Evolutionary conservation across 1,140 invertebrate genomes (phyloP).

Genomic region (Thalassaphorura encarpata): DNA sequence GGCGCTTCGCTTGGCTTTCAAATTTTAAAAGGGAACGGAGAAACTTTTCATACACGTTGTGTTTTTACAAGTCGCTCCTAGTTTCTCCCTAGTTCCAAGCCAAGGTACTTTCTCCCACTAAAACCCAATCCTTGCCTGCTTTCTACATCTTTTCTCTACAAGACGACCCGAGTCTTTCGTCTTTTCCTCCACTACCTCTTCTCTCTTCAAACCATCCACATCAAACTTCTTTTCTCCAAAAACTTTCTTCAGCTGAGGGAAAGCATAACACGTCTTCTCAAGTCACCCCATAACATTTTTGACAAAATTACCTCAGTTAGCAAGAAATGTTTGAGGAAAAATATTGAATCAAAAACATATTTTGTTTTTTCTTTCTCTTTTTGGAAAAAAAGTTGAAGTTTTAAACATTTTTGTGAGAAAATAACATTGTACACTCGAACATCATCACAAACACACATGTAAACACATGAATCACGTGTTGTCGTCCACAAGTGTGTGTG

Average conservation of each 20-base stretch:
- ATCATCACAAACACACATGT: neutral
- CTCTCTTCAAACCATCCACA: neutral
- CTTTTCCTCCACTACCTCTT: neutral
- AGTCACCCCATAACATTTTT: neutral
- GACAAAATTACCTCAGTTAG: neutral
- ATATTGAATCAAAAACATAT: too few relatives aligned
- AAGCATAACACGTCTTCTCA: too few relatives aligned
- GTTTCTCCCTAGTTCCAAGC: too few relatives aligned
- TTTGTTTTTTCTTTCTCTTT: too few relatives aligned
- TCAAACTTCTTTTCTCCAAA: conserved; percentile 8
- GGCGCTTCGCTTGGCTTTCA: conserved; percentile 17
- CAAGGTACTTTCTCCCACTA: conserved; percentile 19
- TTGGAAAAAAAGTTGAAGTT: too few relatives aligned
- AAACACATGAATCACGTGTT: neutral
- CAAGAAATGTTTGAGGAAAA: too few relatives aligned
- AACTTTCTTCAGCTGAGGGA: too few relatives aligned
- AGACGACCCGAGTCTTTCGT: neutral
- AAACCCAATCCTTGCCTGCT: conserved; percentile 19
- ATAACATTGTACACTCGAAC: neutral
- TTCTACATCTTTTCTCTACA: neutral
- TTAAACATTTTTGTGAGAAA: too few relatives aligned
- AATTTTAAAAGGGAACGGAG: too few relatives aligned
- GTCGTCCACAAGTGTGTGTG: neutral
- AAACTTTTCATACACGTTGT: too few relatives aligned
- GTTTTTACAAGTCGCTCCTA: too few relatives aligned